These are phyloP conservation scores for Uropetala carovei DNA, from an alignment of 2,888 invertebrate genomes.

Conservation along the genomic window DNA sequence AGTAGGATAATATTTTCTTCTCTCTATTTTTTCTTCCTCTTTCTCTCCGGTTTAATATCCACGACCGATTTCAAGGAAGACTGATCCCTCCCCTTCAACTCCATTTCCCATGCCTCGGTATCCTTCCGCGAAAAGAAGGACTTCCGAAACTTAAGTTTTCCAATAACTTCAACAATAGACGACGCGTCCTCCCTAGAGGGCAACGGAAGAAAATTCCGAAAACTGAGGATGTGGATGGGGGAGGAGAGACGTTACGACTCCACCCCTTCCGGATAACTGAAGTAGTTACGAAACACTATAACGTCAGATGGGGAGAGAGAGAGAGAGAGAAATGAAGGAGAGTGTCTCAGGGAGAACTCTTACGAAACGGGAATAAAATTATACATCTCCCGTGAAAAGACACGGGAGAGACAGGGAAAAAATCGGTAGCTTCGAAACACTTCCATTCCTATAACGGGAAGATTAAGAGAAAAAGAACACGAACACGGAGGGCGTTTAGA, in stretches of 20 bases:
- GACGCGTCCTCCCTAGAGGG: not conserved
- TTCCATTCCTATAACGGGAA: no score
- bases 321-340: not conserved
- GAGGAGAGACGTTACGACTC: not conserved
- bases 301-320: not conserved
- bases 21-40: not conserved
- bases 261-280: not conserved
- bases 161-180: constrained; percentile 10
- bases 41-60: not conserved
- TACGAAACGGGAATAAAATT: no score
- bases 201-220: no score
- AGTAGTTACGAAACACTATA: not conserved
- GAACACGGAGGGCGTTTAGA: no score
- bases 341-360: no score
- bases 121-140: not conserved
- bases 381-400: no score
- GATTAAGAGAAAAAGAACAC: no score
- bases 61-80: not conserved
- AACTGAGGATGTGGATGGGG: not conserved
- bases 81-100: constrained; percentile 7
- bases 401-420: no score
- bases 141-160: constrained; percentile 22
- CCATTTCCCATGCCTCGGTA: not conserved
- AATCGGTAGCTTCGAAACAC: no score
- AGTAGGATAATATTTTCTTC: not conserved